Evolutionary conservation across 2,888 invertebrate genomes (phyloP), one percentile per base, ranked within the genome.

Genomic region (Tanytarsus gracilentus): DNA sequence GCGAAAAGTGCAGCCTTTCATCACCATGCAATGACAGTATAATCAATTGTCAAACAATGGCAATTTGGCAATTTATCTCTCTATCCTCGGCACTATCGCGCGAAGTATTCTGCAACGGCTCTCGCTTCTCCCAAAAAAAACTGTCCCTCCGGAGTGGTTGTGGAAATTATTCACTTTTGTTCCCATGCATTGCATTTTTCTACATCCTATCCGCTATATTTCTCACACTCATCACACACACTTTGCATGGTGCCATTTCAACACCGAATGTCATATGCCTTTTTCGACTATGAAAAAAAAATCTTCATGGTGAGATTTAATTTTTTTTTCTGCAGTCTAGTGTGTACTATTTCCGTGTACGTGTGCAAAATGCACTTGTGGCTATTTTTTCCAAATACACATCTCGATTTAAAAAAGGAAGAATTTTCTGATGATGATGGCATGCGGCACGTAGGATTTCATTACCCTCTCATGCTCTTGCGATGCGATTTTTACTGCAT

Each of bases 1-100:
- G 30, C 21, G 21, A 55, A 58, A 58, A 58, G 58, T 58, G 58
- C 58, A 58, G 58, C 58, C 58, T 58, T 29, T 18, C 18, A 9
- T 16, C 49, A 26, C 29, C 39, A 55, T 55, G 26, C 44, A 48
- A 30, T 58, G 7, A 30, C 8, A 48, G 58, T 58, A 48, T 48
- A 58, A 58, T 58, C 58, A 58, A 58, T 58, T 58, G 58, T 58
- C 58, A 58, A 58, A 58, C 58, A 58, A 58, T 58, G 48, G 29
- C 58, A 58, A 58, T 58, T 58, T 48, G 18, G 48, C 48, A 58
- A 58, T 58, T 58, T 58, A 58, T 58, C 58, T 58, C 58, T 58
- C 23, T 29, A 44, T n/a, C n/a, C n/a, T 58, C 29, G 58, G n/a
- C n/a, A 25, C 11, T 44, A 21, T 16, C 11, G 36, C 55, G 23